Base-by-base conservation (phyloP, 2,113 vertebrate genomes). In the Echinops telfairi region DNA sequence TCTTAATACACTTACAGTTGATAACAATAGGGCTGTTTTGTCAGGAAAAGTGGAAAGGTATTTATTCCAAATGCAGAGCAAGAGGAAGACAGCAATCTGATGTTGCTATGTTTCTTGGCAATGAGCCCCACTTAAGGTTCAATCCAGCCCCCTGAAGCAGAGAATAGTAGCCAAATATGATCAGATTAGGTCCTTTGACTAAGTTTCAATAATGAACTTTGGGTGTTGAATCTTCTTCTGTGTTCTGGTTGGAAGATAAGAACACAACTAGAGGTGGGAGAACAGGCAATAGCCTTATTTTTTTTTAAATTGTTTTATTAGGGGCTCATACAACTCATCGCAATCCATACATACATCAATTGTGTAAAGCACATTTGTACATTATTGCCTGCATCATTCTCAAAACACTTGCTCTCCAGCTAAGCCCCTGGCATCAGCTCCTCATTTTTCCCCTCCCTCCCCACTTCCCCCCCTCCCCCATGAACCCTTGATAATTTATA, bases 1-100 rank as follows among this genome's bases (percentile, higher is more conserved):
- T 97, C 98, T 97, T 97, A 97, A 97, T 95, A 98, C 96, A 95
- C 97, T 97, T 97, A 96, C 93, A 95, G 93, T 95, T 95, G 96
- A 96, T 98, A 98, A 98, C 97, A 98, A 98, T 96, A 96, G 90
- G 0, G 23, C 92, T 98, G 97, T 95, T 96, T 96, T 94, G 96
- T 97, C 96, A 93, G 93, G 86, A 96, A 96, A 90, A 77, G 82
- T 83, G 71, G n/a, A 95, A 86, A 92, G 3, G 60, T n/a, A 66
- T 89, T 96, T 96, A 85, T 95, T 97, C 96, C 96, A 97, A 98
- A 97, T 97, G 95, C 83, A 97, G 86, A 97, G 29, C 36, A 92
- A 88, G 71, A 0, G 79, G 75, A 92, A 91, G 94, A 95, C 94
- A 64, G 16, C 40, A 83, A 91, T 91, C 70, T 70, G 85, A 36